Evolutionary conservation across 2,888 invertebrate genomes (phyloP), one percentile per base, ranked within the genome.

Genomic region (Dryobota labecula): DNA sequence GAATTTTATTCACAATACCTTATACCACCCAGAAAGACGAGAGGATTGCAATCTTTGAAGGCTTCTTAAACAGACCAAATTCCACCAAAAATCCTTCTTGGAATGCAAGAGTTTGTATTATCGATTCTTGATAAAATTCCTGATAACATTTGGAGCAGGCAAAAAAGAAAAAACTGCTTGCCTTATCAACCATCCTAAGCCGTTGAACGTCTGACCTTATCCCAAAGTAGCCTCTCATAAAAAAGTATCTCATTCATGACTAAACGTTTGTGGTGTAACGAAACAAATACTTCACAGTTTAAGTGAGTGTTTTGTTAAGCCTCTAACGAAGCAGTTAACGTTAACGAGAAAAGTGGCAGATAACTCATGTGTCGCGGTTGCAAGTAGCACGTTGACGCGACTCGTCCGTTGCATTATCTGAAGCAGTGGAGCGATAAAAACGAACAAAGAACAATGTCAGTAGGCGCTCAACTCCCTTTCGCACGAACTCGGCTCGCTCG

Each of bases 371-470:
- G 89, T 91, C 89, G 87, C 80, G 82, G 85, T 82, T 84, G 85
- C 83, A 87, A 89, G 89, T 88, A 87, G 87, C 84, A 80, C 73
- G 90, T 89, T 87, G 90, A 89, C 85, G 87, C 84, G 86, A 84
- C 84, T 89, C 87, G 86, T 88, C 89, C 88, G 89, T 84, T 90
- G 92, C 90, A 94, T 94, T 95, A 95, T 94, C 94, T 93, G 90
- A 93, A 93, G 92, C 94, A 93, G 90, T 94, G 91, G 91, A 93
- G 93, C 95, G 94, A 95, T 95, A 95, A 94, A 94, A 94, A 93
- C 91, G 94, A 94, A 95, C 95, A 95, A 95, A 95, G 95, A 95
- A 95, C 94, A 94, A 95, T 94, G 94, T 93, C 93, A 92, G 92
- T 92, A 90, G 92, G 89, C 89, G 90, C 91, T 94, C 89, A 91